Evolutionary conservation across 2,888 invertebrate species (phyloP).

Genomic region (Tenthredo scrophulariae): DNA sequence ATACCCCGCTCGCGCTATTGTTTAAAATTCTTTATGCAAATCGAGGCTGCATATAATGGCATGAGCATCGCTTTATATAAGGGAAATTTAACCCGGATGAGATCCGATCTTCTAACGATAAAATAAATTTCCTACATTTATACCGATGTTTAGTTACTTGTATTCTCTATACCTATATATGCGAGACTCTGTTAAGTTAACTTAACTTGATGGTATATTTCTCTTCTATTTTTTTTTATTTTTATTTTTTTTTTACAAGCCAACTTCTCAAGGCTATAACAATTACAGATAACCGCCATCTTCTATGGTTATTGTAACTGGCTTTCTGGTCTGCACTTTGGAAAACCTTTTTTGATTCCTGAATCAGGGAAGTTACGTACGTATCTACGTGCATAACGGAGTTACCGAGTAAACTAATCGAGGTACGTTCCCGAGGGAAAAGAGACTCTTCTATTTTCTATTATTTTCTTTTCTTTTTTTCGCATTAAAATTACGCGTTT

Average conservation of each 20-base stretch:
- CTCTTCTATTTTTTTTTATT: too few relatives aligned
- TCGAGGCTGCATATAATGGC: background rate
- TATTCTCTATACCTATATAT: background rate
- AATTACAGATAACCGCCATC: conserved; percentile 42
- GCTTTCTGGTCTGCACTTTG: conserved; percentile 2
- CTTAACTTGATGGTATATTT: too few relatives aligned
- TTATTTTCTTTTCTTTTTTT: background rate
- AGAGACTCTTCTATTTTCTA: background rate
- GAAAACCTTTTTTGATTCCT: conserved; percentile 14
- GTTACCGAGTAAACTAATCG: conserved; percentile 24
- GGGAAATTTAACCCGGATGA: background rate
- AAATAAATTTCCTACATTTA: background rate
- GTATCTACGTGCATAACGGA: background rate
- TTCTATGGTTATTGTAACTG: conserved; percentile 44
- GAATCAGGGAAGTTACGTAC: background rate
- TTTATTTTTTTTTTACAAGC: too few relatives aligned
- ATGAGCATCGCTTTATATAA: background rate
- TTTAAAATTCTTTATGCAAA: background rate
- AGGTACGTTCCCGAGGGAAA: background rate
- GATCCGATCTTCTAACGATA: background rate
- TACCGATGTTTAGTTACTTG: too few relatives aligned
- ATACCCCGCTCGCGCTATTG: background rate
- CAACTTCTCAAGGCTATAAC: conserved; percentile 38
- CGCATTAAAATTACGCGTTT: background rate
- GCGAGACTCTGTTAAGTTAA: background rate